Evolutionary conservation across 2,888 invertebrate genomes (phyloP).

Genomic region (Chalcosyrphus nemorum): DNA sequence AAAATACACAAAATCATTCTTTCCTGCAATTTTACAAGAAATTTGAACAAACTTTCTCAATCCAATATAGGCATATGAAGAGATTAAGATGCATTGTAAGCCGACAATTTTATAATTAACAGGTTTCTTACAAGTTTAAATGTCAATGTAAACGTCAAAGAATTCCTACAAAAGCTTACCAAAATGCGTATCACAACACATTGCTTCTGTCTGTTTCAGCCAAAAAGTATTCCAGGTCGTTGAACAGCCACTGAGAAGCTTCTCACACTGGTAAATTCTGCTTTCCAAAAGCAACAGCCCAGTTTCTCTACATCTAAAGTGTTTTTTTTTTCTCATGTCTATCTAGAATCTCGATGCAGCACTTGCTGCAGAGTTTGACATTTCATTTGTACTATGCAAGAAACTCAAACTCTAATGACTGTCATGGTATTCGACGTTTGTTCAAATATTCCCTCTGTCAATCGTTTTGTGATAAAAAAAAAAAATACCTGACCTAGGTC

Average conservation of each 20-base stretch:
- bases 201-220: too few relatives aligned
- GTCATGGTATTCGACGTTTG: neutral
- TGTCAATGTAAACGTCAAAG: too few relatives aligned
- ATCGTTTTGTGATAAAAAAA: slow-evolving; percentile 1
- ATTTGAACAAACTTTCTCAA: too few relatives aligned
- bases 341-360: neutral
- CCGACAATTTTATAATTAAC: too few relatives aligned
- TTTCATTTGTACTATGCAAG: neutral
- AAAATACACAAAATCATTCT: too few relatives aligned
- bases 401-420: neutral
- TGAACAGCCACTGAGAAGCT: neutral
- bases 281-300: neutral
- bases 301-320: neutral
- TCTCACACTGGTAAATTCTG: neutral
- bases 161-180: too few relatives aligned
- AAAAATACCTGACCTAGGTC: slow-evolving; percentile 48
- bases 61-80: too few relatives aligned
- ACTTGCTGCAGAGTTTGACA: neutral
- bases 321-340: neutral
- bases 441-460: slow-evolving; percentile 19
- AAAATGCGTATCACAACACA: too few relatives aligned
- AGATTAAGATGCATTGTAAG: too few relatives aligned
- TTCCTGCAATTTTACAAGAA: too few relatives aligned
- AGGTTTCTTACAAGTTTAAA: too few relatives aligned
- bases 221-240: too few relatives aligned